Evolutionary conservation across 1,140 invertebrate species (phyloP), one percentile per base, ranked within the genome.

Genomic region (Aporrectodea caliginosa): DNA sequence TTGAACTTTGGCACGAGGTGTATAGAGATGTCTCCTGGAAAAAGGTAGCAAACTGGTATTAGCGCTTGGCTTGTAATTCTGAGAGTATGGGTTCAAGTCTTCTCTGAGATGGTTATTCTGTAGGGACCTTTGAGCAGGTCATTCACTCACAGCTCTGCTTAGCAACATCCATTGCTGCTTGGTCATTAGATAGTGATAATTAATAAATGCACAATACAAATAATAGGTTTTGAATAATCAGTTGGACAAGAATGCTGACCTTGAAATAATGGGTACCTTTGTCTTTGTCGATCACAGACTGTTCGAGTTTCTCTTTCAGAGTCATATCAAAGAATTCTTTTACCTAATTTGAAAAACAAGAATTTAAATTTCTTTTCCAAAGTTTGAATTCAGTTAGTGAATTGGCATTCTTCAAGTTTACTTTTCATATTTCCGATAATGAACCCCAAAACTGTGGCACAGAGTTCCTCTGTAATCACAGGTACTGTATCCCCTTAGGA

Each of bases 241-340:
- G 29, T 16, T 31, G 32, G 2, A 71, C 32, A 31, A 71, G 32
- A 1, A 27, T 6, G 73, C 89, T 91, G 1, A 91, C 89, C 87
- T 96, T 96, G 83, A 98, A 97, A 87, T 94, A 98, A 70, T 92
- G 91, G 0, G 94, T 97, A 73, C 96, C 97, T 87, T 95, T 97
- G 73, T 94, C 93, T 89, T 98, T 98, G 69, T 92, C 93, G 1
- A 93, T 88, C 86, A 93, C 92, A 0, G 94, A 92, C 83, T 94
- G 92, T 75, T 94, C 92, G 22, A 98, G 83, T 85, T 94, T 94
- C 85, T 97, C 93, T 6, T 90, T 72, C 29, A 79, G 73, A 79
- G 93, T 92, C 89, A 98, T 90, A 34, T 92, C 91, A 94, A 94
- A 98, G n/a, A 88, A 87, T 82, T 94, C 93, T 83, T 92, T 91